Base-by-base conservation (phyloP, 1,140 invertebrate species). In the Camponotus floridanus region DNA sequence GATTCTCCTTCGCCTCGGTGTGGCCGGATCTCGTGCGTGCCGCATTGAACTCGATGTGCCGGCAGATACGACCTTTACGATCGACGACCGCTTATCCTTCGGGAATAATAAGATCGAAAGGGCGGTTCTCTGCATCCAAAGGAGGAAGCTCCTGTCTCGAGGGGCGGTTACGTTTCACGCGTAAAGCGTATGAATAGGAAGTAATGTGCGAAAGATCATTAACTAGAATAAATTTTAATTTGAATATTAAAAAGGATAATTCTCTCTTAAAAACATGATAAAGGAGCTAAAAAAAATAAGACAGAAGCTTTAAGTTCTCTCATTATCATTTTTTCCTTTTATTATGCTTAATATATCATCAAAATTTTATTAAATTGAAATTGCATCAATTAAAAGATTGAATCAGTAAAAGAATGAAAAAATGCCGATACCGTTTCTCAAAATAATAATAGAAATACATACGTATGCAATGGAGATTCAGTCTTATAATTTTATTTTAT, bases 61-160 rank as follows among this genome's bases (percentile, higher is more conserved):
- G n/a, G 48, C 68, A 87, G 88, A 90, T 90, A 90, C 78, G 74
- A 90, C 73, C 79, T 85, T 85, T 85, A 81, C 64, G 45, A 87
- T 89, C 64, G 74, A 59, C 33, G 65, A 18, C 45, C 76, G 76
- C 84, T 85, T 65, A 73, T 86, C 71, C 88, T 62, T 68, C 26
- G n/a, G 64, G 42, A 55, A 76, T 89, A 88, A 88, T 89, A 83
- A 89, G 70, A 86, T 86, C 48, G 76, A 83, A 86, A 86, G 70
- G 36, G n/a, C 55, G 61, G 26, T 57, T 61, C 57, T 70, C 48
- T 64, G 70, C 21, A 76, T 39, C 61, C 45, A 48, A 65, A 2
- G 51, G 42, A 62, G 18, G 78, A 65, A 71, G 71, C 73, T 89
- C 33, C 85, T 48, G 76, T 55, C 51, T 73, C 21, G 18, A 81